Base-by-base conservation (phyloP, 2,113 vertebrate species). In the Eleginops maclovinus region DNA sequence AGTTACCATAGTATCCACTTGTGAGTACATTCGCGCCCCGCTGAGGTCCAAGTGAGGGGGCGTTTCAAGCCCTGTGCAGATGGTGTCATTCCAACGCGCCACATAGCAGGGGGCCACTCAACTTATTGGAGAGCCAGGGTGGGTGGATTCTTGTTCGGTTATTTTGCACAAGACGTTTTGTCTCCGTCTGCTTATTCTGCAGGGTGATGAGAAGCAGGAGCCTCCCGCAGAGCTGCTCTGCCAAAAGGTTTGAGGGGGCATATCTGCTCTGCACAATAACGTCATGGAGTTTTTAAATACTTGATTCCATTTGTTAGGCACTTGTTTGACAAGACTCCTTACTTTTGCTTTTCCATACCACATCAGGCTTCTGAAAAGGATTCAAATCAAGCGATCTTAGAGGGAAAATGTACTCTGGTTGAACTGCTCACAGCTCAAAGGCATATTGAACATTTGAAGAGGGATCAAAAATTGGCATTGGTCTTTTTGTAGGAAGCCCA, bases 1-100 rank as follows among this genome's bases (percentile, higher is more conserved):
- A 56, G 88, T 90, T 89, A 79, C 85, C 85, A 90, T 90, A 81
- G 85, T 75, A 82, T 78, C 79, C 67, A 22, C 43, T 75, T 64
- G 58, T 64, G 72, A 81, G 67, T 47, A 59, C 76, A 77, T 61
- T 47, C 58, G 54, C 60, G 54, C 62, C 85, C 74, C 5, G 68
- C 86, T 72, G 81, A 74, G 76, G 74, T 80, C 71, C 77, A 81
- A 83, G 75, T 68, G 73, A 1, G 70, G 79, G 71, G 80, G 83
- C 26, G 50, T 85, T 72, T 73, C 6, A 31, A 86, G 81, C 63
- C 70, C 74, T 78, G 46, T 68, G 77, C 65, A 84, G 70, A 85
- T 82, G 72, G 83, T 88, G 82, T 75, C 72, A 74, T 72, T 79
- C 78, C 40, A 80, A 77, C 22, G 11, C 19, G 24, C 70, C 75